Conservation (phyloP, 2,888 invertebrate species). For the Megastigmus dorsalis region DNA sequence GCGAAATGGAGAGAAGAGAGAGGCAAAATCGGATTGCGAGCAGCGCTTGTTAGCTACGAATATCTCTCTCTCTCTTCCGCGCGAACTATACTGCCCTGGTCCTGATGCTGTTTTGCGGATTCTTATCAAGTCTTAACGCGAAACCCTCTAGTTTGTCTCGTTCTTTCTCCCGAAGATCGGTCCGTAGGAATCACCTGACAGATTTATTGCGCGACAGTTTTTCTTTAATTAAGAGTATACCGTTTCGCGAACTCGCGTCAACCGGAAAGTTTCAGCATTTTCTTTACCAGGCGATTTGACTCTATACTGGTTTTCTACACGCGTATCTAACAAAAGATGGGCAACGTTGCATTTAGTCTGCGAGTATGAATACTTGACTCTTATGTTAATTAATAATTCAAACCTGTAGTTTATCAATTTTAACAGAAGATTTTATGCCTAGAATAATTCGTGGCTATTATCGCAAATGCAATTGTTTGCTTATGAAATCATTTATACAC, state of each 20-base stretch:
- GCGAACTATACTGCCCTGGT: too few relatives aligned
- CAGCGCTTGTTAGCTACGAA: conserved; percentile 33
- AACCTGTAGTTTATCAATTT: too few relatives aligned
- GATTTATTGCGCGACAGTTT: conserved; percentile 32
- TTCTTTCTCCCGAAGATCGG: neutral
- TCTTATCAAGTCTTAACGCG: conserved; percentile 32
- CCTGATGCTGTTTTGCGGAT: conserved; percentile 41
- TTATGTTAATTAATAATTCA: too few relatives aligned
- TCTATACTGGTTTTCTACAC: too few relatives aligned
- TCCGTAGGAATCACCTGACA: conserved; percentile 21
- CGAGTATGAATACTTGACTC: too few relatives aligned
- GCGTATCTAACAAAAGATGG: too few relatives aligned
- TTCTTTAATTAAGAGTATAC: conserved; percentile 30
- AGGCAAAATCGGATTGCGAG: neutral
- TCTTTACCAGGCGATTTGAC: neutral
- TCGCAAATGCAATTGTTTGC: too few relatives aligned
- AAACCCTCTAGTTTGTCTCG: neutral
- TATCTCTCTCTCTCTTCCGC: neutral
- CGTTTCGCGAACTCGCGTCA: too few relatives aligned
- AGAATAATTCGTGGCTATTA: too few relatives aligned
- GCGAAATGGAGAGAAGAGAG: neutral
- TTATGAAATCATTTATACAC: too few relatives aligned
- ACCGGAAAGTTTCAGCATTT: neutral
- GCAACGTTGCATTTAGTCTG: too few relatives aligned
- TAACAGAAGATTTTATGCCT: too few relatives aligned